Percentiles rank a stretch among this genome's conserved stretches.
Evolutionary conservation across 2,797 vertebrate genomes (phyloP).

Genomic region (Tragelaphus eurycerus): DNA sequence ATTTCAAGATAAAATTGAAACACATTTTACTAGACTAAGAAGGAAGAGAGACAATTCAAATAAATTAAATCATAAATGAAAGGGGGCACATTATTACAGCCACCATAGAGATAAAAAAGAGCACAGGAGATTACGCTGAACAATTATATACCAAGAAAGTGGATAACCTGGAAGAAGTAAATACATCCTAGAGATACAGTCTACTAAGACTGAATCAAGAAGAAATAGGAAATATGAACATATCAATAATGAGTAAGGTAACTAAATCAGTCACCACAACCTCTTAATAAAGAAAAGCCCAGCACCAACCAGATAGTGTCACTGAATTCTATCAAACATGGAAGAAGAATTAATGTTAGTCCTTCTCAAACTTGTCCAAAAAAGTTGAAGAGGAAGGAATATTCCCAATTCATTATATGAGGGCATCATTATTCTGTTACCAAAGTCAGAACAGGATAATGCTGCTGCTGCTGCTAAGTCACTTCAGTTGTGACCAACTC

Average conservation of each 20-base stretch:
- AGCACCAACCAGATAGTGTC: background rate
- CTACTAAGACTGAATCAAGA: background rate
- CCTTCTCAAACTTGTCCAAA: background rate
- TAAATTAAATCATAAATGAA: background rate
- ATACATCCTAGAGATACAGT: background rate
- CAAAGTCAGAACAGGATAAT: background rate
- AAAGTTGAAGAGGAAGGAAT: background rate
- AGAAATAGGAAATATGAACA: background rate
- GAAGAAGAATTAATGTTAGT: background rate
- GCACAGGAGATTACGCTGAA: background rate
- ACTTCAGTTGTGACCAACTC: too few relatives aligned
- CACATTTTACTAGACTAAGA: background rate
- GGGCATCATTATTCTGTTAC: background rate
- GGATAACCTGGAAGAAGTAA: background rate
- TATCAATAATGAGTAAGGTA: background rate
- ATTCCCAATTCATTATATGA: background rate
- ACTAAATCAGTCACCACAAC: background rate
- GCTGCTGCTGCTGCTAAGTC: too few relatives aligned
- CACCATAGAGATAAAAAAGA: background rate
- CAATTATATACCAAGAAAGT: background rate
- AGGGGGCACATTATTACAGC: background rate
- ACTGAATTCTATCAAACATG: background rate
- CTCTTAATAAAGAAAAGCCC: background rate
- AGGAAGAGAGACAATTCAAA: background rate
- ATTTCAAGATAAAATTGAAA: background rate